Base-by-base conservation (phyloP, 2,113 vertebrate species). In the Engraulis encrasicolus region DNA sequence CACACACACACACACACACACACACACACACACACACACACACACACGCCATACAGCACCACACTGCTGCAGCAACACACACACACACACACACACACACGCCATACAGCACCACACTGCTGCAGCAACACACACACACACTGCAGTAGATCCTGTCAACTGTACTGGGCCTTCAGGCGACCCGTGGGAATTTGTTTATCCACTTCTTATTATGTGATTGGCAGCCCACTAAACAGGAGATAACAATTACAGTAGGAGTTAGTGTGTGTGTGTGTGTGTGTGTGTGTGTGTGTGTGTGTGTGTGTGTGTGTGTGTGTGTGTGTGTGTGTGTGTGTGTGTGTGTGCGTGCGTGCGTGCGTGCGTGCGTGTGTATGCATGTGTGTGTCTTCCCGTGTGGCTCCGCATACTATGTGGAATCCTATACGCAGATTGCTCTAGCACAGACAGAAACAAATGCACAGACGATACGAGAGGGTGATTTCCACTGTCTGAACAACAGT, bases 151-250 rank as follows among this genome's bases (percentile, higher is more conserved):
- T 23, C 27, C 66, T 74, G 66, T 74, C 66, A 36, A 15, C 27
- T 31, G 27, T 5, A 14, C 12, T 27, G 66, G 19, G 17, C 31
- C 31, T 34, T 34, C 27, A 27, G 12, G 66, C 66, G 14, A 31
- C 66, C 66, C 66, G 3, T 74, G 66, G 40, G 34, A 54, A 50
- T 81, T 82, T 31, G 31, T 78, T 82, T 81, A n/a, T 85, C 78
- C 71, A 27, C 50, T 61, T 52, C 17, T 31, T 58, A n/a, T n/a
- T n/a, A 52, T 34, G 20, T 78, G 80, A 82, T 82, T 78, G 80
- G 58, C 50, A 82, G 54, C 50, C 52, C 14, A 31, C 50, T 38
- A 78, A 85, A 85, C 58, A 58, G 49, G 66, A 54, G 61, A 34
- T 78, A 82, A 82, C 58, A 66, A 78, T 82, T 34, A 54, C 19